A percentile compares a stretch with the other conserved stretches of the same genome.
These are phyloP conservation scores for Rhinopomastus cyanomelas DNA, from an alignment of 2,113 vertebrate species.

Conservation along the genomic window DNA sequence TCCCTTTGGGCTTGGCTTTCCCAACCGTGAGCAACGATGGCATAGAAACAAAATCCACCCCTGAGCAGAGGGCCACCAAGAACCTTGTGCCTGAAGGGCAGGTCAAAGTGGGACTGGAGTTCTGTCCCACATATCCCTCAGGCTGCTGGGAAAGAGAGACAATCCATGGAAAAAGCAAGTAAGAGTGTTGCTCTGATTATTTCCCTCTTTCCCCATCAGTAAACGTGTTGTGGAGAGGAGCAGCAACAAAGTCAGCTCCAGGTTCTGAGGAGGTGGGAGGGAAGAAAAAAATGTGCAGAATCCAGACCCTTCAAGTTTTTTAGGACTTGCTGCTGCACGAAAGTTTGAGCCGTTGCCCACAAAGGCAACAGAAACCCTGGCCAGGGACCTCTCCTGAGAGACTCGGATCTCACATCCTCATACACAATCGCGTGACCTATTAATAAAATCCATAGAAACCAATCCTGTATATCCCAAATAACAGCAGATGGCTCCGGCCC, in stretches of 20 bases:
- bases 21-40: fast-evolving
- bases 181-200: not conserved
- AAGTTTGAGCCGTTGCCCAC: not conserved
- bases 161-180: not conserved
- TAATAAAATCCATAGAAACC: conserved; percentile 69
- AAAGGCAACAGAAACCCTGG: conserved; percentile 46
- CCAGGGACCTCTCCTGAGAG: conserved; percentile 49
- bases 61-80: not conserved
- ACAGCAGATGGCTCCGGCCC: conserved; percentile 65
- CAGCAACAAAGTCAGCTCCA: conserved; percentile 7
- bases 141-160: conserved; percentile 2
- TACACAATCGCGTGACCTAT: conserved; percentile 52
- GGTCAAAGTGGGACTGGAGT: not conserved
- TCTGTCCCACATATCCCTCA: not conserved
- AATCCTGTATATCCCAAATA: conserved; percentile 66
- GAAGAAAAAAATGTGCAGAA: not conserved
- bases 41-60: not conserved
- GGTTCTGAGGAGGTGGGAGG: not conserved
- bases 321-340: conserved; percentile 7
- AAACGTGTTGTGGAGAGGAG: not conserved
- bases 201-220: not conserved
- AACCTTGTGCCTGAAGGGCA: not conserved
- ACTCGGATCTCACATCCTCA: conserved; percentile 15
- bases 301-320: not conserved
- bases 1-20: not conserved